phyloP scores from a whole-genome alignment of 2,888 invertebrate species.

The Diplolepis rosae region DNA sequence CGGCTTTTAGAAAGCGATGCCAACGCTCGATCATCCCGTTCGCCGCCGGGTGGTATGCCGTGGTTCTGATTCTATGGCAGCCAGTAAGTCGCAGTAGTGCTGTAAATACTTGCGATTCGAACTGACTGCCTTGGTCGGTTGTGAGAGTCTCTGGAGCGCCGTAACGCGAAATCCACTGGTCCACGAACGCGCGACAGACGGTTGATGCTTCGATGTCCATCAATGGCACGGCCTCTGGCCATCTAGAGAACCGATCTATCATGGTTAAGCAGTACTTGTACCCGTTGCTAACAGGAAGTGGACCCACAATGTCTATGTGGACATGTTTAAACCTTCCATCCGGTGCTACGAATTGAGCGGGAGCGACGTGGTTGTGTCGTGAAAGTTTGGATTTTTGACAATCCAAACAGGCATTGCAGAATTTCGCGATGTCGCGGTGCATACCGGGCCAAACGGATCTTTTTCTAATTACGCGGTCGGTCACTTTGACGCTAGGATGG shows the following conservation, averaged over 20 bases:
- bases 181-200: conserved; percentile 43
- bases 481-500: not conserved
- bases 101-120: too few relatives aligned
- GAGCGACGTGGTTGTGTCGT: not conserved
- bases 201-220: conserved; percentile 42
- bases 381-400: not conserved
- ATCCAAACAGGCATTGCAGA: not conserved
- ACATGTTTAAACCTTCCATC: conserved; percentile 55
- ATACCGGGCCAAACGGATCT: not conserved
- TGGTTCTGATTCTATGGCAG: too few relatives aligned
- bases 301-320: conserved; percentile 63
- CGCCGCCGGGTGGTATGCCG: too few relatives aligned
- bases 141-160: too few relatives aligned
- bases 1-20: too few relatives aligned
- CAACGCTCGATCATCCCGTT: too few relatives aligned
- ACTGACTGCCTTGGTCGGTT: too few relatives aligned
- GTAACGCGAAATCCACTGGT: too few relatives aligned
- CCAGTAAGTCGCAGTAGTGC: too few relatives aligned
- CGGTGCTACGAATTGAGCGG: not conserved
- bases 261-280: conserved; percentile 63
- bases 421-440: too few relatives aligned
- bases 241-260: conserved; percentile 56
- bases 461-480: not conserved
- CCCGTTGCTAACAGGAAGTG: conserved; percentile 27
- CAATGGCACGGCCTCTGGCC: conserved; percentile 47